A percentile compares a stretch with the other conserved stretches of the same genome.
phyloP scores from a whole-genome alignment of 2,888 invertebrate species.

The Mythimna ferrago region DNA sequence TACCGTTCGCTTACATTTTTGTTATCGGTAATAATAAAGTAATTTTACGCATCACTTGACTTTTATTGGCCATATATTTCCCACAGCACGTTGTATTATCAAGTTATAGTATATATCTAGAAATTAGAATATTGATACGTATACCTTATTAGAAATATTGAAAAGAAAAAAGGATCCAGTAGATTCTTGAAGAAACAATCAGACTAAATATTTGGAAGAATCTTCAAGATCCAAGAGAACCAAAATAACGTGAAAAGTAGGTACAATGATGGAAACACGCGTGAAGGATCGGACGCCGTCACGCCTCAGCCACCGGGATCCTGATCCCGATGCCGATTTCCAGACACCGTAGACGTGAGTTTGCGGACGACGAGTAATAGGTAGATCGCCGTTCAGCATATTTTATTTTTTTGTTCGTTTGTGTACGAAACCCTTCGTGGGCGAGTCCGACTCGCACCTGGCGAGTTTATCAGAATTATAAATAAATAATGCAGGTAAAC shows the following conservation, averaged over 20 bases:
- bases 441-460: too few species aligned
- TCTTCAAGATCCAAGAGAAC: neutral
- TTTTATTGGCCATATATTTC: slow-evolving; percentile 23
- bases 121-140: neutral
- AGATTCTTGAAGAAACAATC: neutral
- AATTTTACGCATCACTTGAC: slow-evolving; percentile 24
- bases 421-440: too few species aligned
- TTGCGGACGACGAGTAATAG: too few species aligned
- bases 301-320: too few species aligned
- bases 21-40: slow-evolving; percentile 13
- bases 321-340: too few species aligned
- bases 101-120: neutral
- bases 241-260: neutral
- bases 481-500: neutral
- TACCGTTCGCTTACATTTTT: neutral
- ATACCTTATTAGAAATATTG: neutral
- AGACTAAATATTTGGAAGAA: neutral
- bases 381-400: too few species aligned
- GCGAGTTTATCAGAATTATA: neutral
- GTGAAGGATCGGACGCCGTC: too few species aligned
- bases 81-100: neutral
- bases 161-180: neutral
- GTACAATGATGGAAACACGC: too few species aligned
- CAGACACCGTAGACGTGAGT: too few species aligned
- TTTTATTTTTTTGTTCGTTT: too few species aligned